Conservation (phyloP, 1,140 invertebrate species). For the Adoxophyes honmai region DNA sequence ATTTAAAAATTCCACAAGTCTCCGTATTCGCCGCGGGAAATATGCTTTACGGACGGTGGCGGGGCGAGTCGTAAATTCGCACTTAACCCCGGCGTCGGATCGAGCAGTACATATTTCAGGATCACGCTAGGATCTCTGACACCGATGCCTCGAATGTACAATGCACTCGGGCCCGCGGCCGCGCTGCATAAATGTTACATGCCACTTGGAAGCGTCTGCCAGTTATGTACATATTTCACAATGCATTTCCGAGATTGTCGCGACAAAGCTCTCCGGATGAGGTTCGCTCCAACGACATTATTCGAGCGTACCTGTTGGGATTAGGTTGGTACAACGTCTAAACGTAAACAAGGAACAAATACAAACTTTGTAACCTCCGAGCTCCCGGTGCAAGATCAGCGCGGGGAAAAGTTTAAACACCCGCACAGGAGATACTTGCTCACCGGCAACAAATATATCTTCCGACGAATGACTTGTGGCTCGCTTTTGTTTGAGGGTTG, state of each 20-base stretch:
- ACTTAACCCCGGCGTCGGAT: slow-evolving; percentile 29
- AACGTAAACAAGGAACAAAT: slow-evolving; percentile 14
- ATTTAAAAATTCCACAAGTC: slow-evolving; percentile 23
- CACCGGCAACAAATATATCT: slow-evolving; percentile 7
- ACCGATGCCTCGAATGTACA: slow-evolving; percentile 21
- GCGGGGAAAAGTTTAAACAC: slow-evolving; percentile 8
- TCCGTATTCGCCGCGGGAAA: slow-evolving; percentile 32
- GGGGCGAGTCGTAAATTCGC: slow-evolving; percentile 40
- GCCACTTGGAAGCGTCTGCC: neutral
- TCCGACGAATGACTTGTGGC: neutral
- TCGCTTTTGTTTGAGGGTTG: neutral
- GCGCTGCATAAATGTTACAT: slow-evolving; percentile 11
- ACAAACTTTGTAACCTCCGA: slow-evolving; percentile 11
- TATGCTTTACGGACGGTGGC: slow-evolving; percentile 32
- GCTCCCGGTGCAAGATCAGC: slow-evolving; percentile 9
- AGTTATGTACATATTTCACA: neutral
- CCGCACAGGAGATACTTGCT: slow-evolving; percentile 2
- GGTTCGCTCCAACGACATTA: neutral
- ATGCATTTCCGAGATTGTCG: neutral
- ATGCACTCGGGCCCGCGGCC: slow-evolving; percentile 10
- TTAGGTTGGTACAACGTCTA: slow-evolving; percentile 6
- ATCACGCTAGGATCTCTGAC: slow-evolving; percentile 27
- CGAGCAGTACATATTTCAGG: slow-evolving; percentile 37
- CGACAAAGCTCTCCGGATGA: neutral
- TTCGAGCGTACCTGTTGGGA: neutral